phyloP scores from a whole-genome alignment of 2,113 vertebrate species.

The Sinocyclocheilus anophthalmus region DNA sequence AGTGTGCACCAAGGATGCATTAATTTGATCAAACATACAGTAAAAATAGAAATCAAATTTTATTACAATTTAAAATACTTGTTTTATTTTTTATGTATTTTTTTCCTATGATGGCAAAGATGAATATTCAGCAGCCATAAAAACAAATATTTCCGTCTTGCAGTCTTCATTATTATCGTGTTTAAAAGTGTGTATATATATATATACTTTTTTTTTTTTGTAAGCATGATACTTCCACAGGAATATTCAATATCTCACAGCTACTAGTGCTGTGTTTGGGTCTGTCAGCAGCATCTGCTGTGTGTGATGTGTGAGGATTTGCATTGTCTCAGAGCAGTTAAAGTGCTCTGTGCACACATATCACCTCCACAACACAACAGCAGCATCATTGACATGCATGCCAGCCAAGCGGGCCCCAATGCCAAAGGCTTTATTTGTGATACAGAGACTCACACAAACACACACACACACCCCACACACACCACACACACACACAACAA shows the following conservation, averaged over 20 bases:
- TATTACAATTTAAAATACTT: too few species aligned
- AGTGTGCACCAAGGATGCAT: too few species aligned
- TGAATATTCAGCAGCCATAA: background rate
- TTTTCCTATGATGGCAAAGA: background rate
- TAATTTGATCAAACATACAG: background rate
- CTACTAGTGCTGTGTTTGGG: background rate
- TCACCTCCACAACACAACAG: conserved; percentile 50
- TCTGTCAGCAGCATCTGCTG: background rate
- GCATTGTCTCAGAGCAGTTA: conserved; percentile 28
- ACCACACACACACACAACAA: background rate
- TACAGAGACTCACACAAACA: background rate
- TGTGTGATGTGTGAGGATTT: background rate
- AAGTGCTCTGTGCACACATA: conserved; percentile 37
- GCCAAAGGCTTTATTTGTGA: conserved; percentile 44
- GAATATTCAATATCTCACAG: too few species aligned
- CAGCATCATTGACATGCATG: conserved; percentile 56
- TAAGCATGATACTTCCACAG: too few species aligned
- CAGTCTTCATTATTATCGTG: background rate
- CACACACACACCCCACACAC: background rate
- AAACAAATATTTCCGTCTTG: background rate
- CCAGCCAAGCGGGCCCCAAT: conserved; percentile 33
- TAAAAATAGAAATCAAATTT: background rate
- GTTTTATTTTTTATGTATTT: too few species aligned
- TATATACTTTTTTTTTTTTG: too few species aligned
- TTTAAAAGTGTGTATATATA: too few species aligned